These are phyloP conservation scores for Pristionchus maxplancki DNA, from an alignment of 2,888 invertebrate species.

Conservation along the genomic window DNA sequence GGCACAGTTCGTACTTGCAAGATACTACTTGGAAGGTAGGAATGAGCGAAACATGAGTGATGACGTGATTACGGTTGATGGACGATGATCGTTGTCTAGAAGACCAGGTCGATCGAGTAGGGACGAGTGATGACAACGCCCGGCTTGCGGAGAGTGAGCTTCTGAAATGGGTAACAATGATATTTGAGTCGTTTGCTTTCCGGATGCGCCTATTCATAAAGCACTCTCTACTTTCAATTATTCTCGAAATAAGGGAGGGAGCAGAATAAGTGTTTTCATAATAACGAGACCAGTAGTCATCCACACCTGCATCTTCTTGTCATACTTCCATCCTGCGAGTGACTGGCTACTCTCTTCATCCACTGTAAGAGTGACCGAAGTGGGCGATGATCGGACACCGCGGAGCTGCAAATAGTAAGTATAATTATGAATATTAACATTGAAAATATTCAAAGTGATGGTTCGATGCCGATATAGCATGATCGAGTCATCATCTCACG, in stretches of 20 bases:
- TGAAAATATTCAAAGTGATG: no score
- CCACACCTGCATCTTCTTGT: conserved; percentile 28
- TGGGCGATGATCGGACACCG: conserved; percentile 36
- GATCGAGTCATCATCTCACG: no score
- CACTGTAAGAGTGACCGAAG: neutral
- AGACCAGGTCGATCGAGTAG: conserved; percentile 58
- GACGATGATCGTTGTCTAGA: neutral
- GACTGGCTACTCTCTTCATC: neutral
- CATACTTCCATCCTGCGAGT: conserved; percentile 1
- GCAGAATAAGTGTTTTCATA: no score
- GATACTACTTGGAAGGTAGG: neutral
- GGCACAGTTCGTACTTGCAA: neutral
- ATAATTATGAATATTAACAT: neutral
- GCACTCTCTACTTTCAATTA: no score
- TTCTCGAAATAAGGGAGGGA: no score
- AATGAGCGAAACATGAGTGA: neutral
- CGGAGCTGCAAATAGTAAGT: conserved; percentile 36
- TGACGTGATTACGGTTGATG: no score
- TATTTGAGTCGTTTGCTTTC: no score
- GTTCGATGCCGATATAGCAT: no score
- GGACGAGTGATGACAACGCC: conserved; percentile 66
- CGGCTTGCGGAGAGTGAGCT: conserved; percentile 73
- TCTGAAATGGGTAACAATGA: conserved; percentile 51
- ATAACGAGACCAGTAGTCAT: neutral
- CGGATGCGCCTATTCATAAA: no score